Conservation (phyloP, 1,140 invertebrate species). For the Magallana angulata region DNA sequence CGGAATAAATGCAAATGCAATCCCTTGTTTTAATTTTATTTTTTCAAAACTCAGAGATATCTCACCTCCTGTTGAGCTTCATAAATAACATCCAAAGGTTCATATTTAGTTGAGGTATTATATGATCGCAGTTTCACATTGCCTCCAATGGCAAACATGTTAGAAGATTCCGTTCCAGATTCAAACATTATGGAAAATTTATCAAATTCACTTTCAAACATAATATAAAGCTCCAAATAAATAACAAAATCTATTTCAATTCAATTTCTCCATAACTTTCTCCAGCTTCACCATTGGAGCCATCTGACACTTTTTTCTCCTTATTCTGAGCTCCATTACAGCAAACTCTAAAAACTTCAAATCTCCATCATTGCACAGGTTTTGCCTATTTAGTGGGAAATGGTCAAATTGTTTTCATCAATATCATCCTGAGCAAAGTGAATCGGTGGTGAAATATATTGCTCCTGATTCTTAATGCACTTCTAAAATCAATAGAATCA, state of each 20-base stretch:
- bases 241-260: neutral
- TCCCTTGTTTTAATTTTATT: too few species aligned
- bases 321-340: neutral
- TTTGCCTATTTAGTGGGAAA: constrained; percentile 1
- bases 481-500: constrained; percentile 32
- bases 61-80: constrained; percentile 71
- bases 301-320: neutral
- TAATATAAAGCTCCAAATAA: neutral
- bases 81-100: constrained; percentile 68
- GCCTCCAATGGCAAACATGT: constrained; percentile 75
- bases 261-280: neutral
- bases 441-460: constrained; percentile 7
- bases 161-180: constrained; percentile 45
- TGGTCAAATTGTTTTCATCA: neutral
- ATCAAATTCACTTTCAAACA: constrained; percentile 22
- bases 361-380: neutral
- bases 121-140: constrained; percentile 63
- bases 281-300: neutral
- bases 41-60: too few species aligned
- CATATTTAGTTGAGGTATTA: constrained; percentile 69
- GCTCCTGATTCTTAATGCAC: constrained; percentile 5
- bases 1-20: too few species aligned
- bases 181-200: neutral
- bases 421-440: constrained; percentile 5
- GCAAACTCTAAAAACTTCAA: constrained; percentile 8